These are phyloP conservation scores for Eumeta japonica DNA, from an alignment of 1,140 invertebrate species.

Conservation along the genomic window DNA sequence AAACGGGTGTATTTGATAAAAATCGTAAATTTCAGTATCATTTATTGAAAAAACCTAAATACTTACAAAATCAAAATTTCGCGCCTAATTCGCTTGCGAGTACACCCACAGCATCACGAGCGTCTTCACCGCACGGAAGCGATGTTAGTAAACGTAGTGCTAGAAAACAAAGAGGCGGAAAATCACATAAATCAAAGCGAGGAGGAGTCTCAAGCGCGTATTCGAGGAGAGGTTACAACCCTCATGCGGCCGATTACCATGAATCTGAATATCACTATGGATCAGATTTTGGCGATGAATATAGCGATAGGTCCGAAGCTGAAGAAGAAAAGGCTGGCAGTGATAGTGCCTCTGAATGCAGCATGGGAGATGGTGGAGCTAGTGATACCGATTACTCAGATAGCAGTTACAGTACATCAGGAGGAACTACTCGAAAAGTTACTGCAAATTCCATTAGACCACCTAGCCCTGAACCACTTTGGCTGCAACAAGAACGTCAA, in stretches of 20 bases:
- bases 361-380: conserved; percentile 65
- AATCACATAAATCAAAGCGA: conserved; percentile 61
- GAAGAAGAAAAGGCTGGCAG: conserved; percentile 73
- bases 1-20: conserved; percentile 79
- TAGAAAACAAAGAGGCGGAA: conserved; percentile 57
- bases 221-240: conserved; percentile 70
- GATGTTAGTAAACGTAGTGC: conserved; percentile 68
- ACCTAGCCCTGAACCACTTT: conserved; percentile 83
- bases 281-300: conserved; percentile 84
- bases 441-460: conserved; percentile 58
- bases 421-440: conserved; percentile 59
- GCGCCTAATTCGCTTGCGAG: conserved; percentile 70
- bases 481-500: conserved; percentile 78
- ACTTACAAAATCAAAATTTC: conserved; percentile 70
- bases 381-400: conserved; percentile 84
- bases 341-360: conserved; percentile 60
- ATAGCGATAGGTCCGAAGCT: conserved; percentile 74
- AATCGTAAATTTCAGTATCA: conserved; percentile 83
- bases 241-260: conserved; percentile 68
- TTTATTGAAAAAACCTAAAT: conserved; percentile 89
- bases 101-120: conserved; percentile 74
- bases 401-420: conserved; percentile 72
- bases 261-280: conserved; percentile 89
- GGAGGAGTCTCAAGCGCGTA: conserved; percentile 61
- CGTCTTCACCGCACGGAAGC: conserved; percentile 71